Conservation (phyloP, 2,888 invertebrate species). For the Melinaea marsaeus region DNA sequence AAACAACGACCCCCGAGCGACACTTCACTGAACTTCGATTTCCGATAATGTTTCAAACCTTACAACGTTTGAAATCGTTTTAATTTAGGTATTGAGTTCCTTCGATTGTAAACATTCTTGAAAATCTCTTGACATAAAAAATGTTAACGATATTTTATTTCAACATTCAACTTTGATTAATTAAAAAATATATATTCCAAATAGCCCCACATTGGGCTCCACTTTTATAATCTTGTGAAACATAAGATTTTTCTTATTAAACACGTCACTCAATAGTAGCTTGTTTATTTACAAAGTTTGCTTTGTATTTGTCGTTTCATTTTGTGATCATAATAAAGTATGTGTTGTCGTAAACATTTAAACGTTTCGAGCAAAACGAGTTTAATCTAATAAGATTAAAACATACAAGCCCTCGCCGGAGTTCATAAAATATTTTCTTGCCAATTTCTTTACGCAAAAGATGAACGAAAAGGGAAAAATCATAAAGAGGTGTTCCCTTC, state of each 20-base stretch:
- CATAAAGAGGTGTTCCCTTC: conserved; percentile 32
- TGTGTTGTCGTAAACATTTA: conserved; percentile 12
- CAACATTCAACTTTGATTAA: no score
- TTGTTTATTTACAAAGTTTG: not conserved
- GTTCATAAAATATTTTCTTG: conserved; percentile 37
- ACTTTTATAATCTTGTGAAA: not conserved
- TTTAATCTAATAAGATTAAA: conserved; percentile 30
- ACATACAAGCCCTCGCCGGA: conserved; percentile 31
- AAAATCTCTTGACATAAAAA: not conserved
- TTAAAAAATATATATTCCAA: no score
- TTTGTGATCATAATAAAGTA: no score
- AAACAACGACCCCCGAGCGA: conserved; percentile 30
- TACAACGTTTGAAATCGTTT: conserved; percentile 18
- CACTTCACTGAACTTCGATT: conserved; percentile 30
- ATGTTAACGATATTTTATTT: no score
- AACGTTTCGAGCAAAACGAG: conserved; percentile 16
- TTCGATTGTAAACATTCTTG: conserved; percentile 7
- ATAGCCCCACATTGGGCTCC: conserved; percentile 12
- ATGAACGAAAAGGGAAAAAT: conserved; percentile 33
- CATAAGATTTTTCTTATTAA: no score
- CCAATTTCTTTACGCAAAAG: conserved; percentile 35
- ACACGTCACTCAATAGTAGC: not conserved
- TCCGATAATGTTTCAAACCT: conserved; percentile 22
- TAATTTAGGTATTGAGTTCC: not conserved
- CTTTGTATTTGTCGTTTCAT: no score